A percentile compares a stretch with the other conserved stretches of the same genome.
phyloP scores from a whole-genome alignment of 2,888 invertebrate genomes.

The Stramonita haemastoma region DNA sequence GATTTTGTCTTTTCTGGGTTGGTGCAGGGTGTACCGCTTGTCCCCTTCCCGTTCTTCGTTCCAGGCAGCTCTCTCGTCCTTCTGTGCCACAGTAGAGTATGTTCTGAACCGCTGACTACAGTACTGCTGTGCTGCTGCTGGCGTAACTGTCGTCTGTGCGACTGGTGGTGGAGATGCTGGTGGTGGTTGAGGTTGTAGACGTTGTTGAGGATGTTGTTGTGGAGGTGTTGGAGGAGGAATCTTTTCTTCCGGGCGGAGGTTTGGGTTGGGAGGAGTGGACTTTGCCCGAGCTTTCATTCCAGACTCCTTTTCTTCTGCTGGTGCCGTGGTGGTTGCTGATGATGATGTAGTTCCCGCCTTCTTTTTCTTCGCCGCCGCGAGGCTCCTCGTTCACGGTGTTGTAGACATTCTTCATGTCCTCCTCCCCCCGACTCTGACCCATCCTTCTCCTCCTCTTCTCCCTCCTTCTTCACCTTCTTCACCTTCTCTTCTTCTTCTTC shows the following conservation, averaged over 20 bases:
- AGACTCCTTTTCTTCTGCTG: not conserved
- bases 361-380: not conserved
- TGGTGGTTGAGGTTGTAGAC: not conserved
- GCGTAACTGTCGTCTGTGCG: not conserved
- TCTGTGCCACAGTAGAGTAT: slow-evolving; percentile 10
- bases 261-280: not conserved
- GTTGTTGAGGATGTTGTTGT: not conserved
- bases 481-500: not conserved
- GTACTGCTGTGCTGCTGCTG: slow-evolving; percentile 19
- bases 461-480: not conserved
- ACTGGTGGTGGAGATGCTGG: not conserved
- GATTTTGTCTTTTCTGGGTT: not conserved
- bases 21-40: not conserved
- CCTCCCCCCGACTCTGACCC: slow-evolving; percentile 20
- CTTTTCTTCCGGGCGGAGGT: not conserved
- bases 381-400: not conserved
- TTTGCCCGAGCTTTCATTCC: not conserved
- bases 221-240: not conserved
- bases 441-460: not conserved
- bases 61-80: not conserved
- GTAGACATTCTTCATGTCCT: not conserved
- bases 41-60: slow-evolving; percentile 3
- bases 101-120: not conserved
- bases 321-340: not conserved
- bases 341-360: not conserved